phyloP scores from a whole-genome alignment of 2,113 vertebrate genomes.

The Poeciliopsis prolifica region DNA sequence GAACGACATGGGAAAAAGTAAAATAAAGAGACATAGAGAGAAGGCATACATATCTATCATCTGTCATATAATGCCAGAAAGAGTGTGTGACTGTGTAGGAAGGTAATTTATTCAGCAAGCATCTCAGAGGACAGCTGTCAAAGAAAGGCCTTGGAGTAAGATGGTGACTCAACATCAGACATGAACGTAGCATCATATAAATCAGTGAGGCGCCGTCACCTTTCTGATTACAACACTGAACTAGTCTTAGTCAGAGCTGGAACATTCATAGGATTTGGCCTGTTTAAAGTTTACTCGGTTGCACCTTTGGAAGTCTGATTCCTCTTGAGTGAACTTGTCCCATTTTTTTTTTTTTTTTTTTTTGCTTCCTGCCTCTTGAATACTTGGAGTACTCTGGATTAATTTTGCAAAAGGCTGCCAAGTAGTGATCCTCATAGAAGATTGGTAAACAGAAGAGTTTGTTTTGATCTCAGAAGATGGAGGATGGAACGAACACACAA shows the following conservation, averaged over 20 bases:
- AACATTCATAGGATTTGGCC: slow-evolving; percentile 23
- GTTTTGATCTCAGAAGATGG: slow-evolving; percentile 63
- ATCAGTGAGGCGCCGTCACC: slow-evolving; percentile 44
- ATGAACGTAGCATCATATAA: slow-evolving; percentile 42
- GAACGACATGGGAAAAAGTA: slow-evolving; percentile 16
- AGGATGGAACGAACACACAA: slow-evolving; percentile 40
- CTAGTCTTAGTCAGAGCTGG: not conserved
- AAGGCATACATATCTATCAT: slow-evolving; percentile 48
- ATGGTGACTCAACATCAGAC: slow-evolving; percentile 54
- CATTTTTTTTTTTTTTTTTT: not conserved
- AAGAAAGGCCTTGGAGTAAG: slow-evolving; percentile 47
- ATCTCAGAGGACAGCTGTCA: slow-evolving; percentile 49
- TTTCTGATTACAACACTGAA: slow-evolving; percentile 8
- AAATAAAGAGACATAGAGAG: slow-evolving; percentile 27
- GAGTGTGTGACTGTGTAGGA: slow-evolving; percentile 47
- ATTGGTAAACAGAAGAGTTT: slow-evolving; percentile 54
- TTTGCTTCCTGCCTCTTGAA: not conserved
- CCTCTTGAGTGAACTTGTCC: slow-evolving; percentile 17
- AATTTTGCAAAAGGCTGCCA: slow-evolving; percentile 54
- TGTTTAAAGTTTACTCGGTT: slow-evolving; percentile 11
- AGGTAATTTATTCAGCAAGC: slow-evolving; percentile 68
- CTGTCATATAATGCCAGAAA: slow-evolving; percentile 57
- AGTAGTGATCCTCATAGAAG: slow-evolving; percentile 37
- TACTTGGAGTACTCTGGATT: slow-evolving; percentile 41
- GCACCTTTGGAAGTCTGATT: slow-evolving; percentile 10